A percentile compares a stretch with the other conserved stretches of the same genome.
Evolutionary conservation across 2,113 vertebrate species (phyloP).

Genomic region (Albula goreensis): DNA sequence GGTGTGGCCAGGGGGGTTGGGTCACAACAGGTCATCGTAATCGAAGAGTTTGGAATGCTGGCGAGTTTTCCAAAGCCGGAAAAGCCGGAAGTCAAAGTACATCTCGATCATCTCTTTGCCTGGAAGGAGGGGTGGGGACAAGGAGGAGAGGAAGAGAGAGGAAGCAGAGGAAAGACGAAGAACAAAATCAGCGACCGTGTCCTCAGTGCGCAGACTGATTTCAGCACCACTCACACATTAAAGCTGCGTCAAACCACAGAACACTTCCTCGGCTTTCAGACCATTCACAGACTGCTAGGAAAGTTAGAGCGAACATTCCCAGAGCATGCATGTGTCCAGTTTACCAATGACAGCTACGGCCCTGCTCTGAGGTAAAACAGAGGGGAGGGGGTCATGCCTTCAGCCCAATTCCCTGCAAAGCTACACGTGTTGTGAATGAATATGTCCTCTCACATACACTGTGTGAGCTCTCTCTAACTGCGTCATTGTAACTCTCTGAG

Average conservation of each 20-base stretch:
- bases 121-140: slow-evolving; percentile 47
- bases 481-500: not conserved
- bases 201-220: too few relatives aligned
- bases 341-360: too few relatives aligned
- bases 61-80: slow-evolving; percentile 95
- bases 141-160: not conserved
- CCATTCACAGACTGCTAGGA: too few relatives aligned
- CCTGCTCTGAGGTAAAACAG: not conserved
- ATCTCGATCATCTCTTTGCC: slow-evolving; percentile 97
- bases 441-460: not conserved
- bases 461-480: not conserved
- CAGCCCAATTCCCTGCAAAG: not conserved
- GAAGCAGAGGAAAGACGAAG: not conserved
- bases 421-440: not conserved
- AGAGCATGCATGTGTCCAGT: too few relatives aligned
- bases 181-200: too few relatives aligned
- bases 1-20: not conserved
- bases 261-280: too few relatives aligned
- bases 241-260: too few relatives aligned
- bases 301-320: too few relatives aligned
- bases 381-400: not conserved
- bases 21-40: slow-evolving; percentile 87
- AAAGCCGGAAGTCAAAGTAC: slow-evolving; percentile 97
- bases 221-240: too few relatives aligned
- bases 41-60: slow-evolving; percentile 97